phyloP scores from a whole-genome alignment of 2,113 vertebrate genomes.

The Spheniscus mendiculus region DNA sequence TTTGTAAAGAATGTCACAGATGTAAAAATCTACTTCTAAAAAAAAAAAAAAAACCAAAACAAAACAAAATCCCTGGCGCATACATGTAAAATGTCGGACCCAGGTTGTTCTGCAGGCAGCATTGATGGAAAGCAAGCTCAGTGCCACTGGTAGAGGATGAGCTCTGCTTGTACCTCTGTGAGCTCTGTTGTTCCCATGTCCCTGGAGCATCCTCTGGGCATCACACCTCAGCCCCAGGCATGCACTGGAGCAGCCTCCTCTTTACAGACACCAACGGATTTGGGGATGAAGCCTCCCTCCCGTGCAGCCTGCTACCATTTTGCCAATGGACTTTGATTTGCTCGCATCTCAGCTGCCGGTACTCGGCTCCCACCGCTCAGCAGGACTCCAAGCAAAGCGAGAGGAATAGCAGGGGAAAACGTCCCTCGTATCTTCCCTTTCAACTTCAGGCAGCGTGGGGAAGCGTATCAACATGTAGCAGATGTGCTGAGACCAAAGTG shows the following conservation, averaged over 20 bases:
- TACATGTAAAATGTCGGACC: not conserved
- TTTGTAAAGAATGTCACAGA: constrained; percentile 65
- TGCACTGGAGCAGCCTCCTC: not conserved
- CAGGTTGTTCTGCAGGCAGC: not conserved
- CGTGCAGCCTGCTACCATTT: constrained; percentile 33
- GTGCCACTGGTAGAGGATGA: not conserved
- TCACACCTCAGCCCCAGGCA: not conserved
- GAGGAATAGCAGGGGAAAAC: constrained; percentile 64
- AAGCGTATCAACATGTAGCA: constrained; percentile 60
- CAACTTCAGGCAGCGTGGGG: constrained; percentile 61
- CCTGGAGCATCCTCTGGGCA: not conserved
- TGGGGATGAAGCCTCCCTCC: not conserved
- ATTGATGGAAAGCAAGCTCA: not conserved
- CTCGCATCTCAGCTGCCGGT: constrained; percentile 1
- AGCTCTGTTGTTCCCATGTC: not conserved
- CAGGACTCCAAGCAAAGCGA: constrained; percentile 55
- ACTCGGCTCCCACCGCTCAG: not conserved
- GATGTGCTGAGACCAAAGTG: constrained; percentile 78
- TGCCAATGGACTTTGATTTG: constrained; percentile 50
- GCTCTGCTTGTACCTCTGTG: not conserved
- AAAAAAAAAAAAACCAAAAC: not conserved
- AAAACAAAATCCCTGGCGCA: not conserved
- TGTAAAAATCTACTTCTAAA: constrained; percentile 4
- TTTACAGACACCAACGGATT: not conserved
- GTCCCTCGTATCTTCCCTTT: constrained; percentile 60